Evolutionary conservation across 2,888 invertebrate species (phyloP), one percentile per base, ranked within the genome.

Genomic region (Erebia aethiops): DNA sequence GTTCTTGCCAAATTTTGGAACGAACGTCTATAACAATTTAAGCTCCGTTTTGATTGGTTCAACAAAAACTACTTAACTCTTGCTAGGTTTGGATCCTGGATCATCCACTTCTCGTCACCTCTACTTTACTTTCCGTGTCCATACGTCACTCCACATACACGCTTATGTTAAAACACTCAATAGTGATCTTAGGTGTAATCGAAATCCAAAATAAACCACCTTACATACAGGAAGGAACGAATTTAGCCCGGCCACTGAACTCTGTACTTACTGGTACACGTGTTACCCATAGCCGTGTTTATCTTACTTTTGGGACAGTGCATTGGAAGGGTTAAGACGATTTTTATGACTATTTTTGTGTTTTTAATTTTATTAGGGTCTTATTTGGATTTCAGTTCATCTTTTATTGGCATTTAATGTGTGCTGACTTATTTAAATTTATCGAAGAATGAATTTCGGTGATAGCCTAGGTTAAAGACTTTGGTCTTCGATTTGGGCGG

Each of bases 161-260:
- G 57, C 58, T 71, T 62, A 72, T 70, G 71, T 75, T 70, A 70
- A 66, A 74, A 65, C 69, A 69, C 74, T 72, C 71, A 69, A 75
- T 75, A 72, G 75, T 72, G 75, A 69, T 74, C 73, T 71, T 75
- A 74, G 74, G 71, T 74, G 77, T 82, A 82, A 82, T 82, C 79
- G 78, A 74, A 78, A 80, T 81, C 80, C 73, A 78, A 78, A 82
- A 82, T 81, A 78, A 78, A 79, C 77, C 76, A 79, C 78, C 77
- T 77, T 76, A 73, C 77, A 77, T 79, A 84, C 85, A 83, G 86
- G 84, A 85, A 87, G 84, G 82, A 81, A 85, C 90, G 78, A 81
- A 90, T 87, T 89, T 91, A 91, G 90, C 82, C 76, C 86, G 90
- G 84, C 61, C 89, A 77, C 80, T 86, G 89, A 90, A 84, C 91